Conservation (phyloP, 2,113 vertebrate species). For the Thryonomys swinderianus region DNA sequence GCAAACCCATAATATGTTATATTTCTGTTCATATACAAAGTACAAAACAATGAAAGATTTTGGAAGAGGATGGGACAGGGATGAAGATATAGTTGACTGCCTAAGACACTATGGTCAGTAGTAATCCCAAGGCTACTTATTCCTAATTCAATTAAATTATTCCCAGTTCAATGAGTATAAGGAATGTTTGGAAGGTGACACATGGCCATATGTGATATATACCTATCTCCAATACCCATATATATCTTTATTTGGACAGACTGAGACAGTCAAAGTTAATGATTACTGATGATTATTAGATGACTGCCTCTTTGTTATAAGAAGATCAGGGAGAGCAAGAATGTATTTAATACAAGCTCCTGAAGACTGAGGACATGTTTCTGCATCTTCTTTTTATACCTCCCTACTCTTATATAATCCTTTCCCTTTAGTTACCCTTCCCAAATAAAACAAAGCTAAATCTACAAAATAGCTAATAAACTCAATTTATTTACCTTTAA, state of each 20-base stretch:
- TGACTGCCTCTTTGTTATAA: conserved; percentile 31
- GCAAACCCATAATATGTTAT: not conserved
- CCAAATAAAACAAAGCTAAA: conserved; percentile 69
- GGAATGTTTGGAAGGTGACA: conserved; percentile 31
- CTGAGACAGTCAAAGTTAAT: not conserved
- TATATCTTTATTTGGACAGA: conserved; percentile 72
- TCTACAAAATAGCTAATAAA: conserved; percentile 74
- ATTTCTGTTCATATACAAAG: not conserved
- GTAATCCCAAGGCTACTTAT: conserved; percentile 13
- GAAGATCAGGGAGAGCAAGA: conserved; percentile 11
- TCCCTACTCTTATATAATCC: conserved; percentile 42
- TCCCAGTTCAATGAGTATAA: conserved; percentile 20
- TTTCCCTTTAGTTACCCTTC: conserved; percentile 57
- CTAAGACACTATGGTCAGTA: not conserved
- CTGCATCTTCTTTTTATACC: conserved; percentile 33
- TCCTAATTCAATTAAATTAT: not conserved
- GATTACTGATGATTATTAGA: not conserved
- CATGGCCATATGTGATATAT: conserved; percentile 32
- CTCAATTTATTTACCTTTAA: conserved; percentile 80
- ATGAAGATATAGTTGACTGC: not conserved
- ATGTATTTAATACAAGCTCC: conserved; percentile 21
- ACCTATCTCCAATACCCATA: conserved; percentile 80
- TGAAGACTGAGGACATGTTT: conserved; percentile 22
- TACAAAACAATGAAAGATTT: conserved; percentile 4
- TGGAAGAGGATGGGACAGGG: not conserved